Conservation (phyloP, 2,797 vertebrate genomes). For the Enteromius unitaeniatus region DNA sequence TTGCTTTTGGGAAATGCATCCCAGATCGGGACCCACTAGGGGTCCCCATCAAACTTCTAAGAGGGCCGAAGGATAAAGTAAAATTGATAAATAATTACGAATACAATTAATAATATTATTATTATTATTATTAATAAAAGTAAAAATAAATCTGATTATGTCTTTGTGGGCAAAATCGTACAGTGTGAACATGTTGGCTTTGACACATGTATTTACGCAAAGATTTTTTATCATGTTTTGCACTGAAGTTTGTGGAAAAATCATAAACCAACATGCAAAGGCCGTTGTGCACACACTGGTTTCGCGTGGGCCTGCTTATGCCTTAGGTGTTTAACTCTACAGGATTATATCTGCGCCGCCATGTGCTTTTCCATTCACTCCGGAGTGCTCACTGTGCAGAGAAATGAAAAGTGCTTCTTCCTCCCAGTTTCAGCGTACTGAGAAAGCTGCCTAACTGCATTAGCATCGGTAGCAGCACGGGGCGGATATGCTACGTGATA, state of each 20-base stretch:
- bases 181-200: background rate
- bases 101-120: background rate
- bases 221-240: background rate
- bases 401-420: constrained; percentile 30
- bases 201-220: background rate
- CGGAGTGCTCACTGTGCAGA: constrained; percentile 13
- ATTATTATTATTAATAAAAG: background rate
- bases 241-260: background rate
- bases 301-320: background rate
- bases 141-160: background rate
- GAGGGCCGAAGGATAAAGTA: background rate
- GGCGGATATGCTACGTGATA: constrained; percentile 38
- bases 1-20: background rate
- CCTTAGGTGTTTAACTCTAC: constrained; percentile 13
- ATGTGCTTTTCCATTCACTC: constrained; percentile 21
- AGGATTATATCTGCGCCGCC: constrained; percentile 1
- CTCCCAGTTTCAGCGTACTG: background rate
- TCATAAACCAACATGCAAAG: background rate
- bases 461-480: constrained; percentile 41
- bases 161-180: background rate
- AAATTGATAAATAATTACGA: background rate
- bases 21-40: background rate
- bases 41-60: constrained; percentile 9
- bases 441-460: constrained; percentile 46
- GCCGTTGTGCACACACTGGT: background rate